phyloP scores from a whole-genome alignment of 2,888 invertebrate genomes.

The Rhorus exstirpatorius region DNA sequence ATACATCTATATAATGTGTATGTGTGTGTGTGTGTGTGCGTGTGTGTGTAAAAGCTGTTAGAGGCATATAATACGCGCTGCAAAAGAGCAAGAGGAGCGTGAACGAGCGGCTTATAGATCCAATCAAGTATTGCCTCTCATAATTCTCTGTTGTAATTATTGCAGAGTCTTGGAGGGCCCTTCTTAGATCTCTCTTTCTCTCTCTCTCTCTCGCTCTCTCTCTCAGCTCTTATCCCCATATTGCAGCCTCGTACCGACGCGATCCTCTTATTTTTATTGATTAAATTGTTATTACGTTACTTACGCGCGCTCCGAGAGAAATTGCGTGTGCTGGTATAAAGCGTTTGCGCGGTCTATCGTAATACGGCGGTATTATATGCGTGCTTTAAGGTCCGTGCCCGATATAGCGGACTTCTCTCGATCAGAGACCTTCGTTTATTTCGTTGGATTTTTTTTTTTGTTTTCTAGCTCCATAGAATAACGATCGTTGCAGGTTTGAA shows the following conservation, averaged over 20 bases:
- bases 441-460: too few species aligned
- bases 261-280: constrained; percentile 84
- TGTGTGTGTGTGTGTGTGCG: neutral
- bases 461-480: too few species aligned
- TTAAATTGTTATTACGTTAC: constrained; percentile 84
- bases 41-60: constrained; percentile 48
- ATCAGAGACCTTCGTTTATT: too few species aligned
- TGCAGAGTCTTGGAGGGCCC: constrained; percentile 80
- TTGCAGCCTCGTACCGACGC: constrained; percentile 43
- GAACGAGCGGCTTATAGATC: constrained; percentile 81
- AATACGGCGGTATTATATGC: too few species aligned
- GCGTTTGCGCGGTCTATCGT: too few species aligned
- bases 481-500: too few species aligned
- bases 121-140: constrained; percentile 84
- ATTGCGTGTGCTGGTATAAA: constrained; percentile 42
- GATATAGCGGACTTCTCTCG: neutral
- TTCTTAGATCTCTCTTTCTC: too few species aligned
- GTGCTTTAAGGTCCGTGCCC: too few species aligned
- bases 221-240: constrained; percentile 21
- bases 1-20: neutral
- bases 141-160: constrained; percentile 85
- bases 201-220: too few species aligned
- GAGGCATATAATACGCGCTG: constrained; percentile 54
- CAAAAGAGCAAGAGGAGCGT: constrained; percentile 50
- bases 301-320: constrained; percentile 64